Percentiles rank a stretch among this genome's conserved stretches.
Evolutionary conservation across 2,113 vertebrate genomes (phyloP).

Genomic region (Bufo gargarizans): DNA sequence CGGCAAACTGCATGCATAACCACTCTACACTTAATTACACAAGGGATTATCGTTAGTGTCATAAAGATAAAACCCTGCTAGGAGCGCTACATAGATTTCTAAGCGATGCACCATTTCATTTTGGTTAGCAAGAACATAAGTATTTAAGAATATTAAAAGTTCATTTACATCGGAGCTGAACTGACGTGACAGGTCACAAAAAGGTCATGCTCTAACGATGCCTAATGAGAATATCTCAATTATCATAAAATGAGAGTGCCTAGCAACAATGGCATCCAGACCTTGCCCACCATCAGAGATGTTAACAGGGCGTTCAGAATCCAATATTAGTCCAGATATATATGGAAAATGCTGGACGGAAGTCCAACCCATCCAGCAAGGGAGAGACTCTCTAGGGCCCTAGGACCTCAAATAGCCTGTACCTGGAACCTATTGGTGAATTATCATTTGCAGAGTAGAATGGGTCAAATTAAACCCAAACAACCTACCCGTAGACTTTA

Average conservation of each 20-base stretch:
- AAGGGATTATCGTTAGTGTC: slow-evolving; percentile 84
- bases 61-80: slow-evolving; percentile 79
- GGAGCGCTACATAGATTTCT: slow-evolving; percentile 71
- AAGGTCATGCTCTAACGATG: slow-evolving; percentile 46
- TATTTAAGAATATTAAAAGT: slow-evolving; percentile 69
- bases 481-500: too few species aligned
- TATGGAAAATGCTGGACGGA: neutral
- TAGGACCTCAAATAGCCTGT: neutral
- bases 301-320: neutral
- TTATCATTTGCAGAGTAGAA: neutral
- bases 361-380: neutral
- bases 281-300: neutral
- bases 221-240: slow-evolving; percentile 55
- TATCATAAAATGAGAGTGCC: slow-evolving; percentile 32
- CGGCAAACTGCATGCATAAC: slow-evolving; percentile 80
- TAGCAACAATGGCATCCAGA: slow-evolving; percentile 25
- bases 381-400: neutral
- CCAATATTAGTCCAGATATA: neutral
- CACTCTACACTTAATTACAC: slow-evolving; percentile 84
- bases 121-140: slow-evolving; percentile 70
- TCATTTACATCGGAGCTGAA: slow-evolving; percentile 63
- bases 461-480: neutral
- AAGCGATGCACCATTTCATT: slow-evolving; percentile 73
- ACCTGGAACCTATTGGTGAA: neutral
- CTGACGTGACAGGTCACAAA: slow-evolving; percentile 59